Percentiles rank a stretch among this genome's conserved stretches.
Conservation (phyloP, 2,888 invertebrate species). For the Ophraella communa region DNA sequence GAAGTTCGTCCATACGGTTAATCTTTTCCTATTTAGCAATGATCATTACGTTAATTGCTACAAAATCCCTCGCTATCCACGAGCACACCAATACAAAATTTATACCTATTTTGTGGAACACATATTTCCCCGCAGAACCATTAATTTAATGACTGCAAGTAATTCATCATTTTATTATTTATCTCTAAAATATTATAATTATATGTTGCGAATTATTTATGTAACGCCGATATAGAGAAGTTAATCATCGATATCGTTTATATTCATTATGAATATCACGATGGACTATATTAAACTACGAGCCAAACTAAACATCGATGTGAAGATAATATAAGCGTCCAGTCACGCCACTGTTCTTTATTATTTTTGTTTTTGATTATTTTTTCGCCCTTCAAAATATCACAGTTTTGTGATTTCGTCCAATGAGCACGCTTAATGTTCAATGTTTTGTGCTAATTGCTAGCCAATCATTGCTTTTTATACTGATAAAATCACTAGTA, state of each 20-base stretch:
- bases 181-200: constrained; percentile 17
- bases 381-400: no score
- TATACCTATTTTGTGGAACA: constrained; percentile 1
- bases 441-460: no score
- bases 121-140: constrained; percentile 6
- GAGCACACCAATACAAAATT: constrained; percentile 1
- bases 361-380: no score
- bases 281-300: constrained; percentile 12
- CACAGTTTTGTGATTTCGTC: no score
- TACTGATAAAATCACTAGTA: no score
- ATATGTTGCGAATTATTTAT: constrained; percentile 10
- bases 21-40: neutral
- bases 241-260: constrained; percentile 19
- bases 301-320: no score
- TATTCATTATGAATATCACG: constrained; percentile 10
- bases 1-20: neutral
- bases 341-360: neutral
- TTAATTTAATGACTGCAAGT: constrained; percentile 13
- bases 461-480: no score
- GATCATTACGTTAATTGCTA: constrained; percentile 1
- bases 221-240: constrained; percentile 5
- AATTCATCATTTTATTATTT: constrained; percentile 20
- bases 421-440: no score
- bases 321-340: neutral
- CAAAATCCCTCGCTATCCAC: neutral